Percentiles rank a stretch among this genome's conserved stretches.
These are phyloP conservation scores for Tetrao urogallus DNA, from an alignment of 2,113 vertebrate species.

Conservation along the genomic window DNA sequence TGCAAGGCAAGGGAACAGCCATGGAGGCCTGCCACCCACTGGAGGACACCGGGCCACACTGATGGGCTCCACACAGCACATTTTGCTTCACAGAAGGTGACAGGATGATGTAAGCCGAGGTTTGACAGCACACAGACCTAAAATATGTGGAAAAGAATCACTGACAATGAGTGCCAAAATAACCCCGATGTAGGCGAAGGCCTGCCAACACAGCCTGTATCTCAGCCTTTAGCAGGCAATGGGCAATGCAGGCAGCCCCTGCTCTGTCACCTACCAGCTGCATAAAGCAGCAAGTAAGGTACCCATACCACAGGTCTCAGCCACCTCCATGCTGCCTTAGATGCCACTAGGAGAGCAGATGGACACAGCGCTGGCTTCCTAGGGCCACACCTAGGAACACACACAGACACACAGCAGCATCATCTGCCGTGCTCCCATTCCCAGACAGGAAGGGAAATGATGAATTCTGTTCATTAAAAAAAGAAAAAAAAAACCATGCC, in stretches of 20 bases:
- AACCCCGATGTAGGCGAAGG: rapidly evolving
- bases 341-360: not conserved
- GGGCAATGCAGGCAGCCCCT: not conserved
- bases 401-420: rapidly evolving
- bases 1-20: rapidly evolving
- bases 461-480: not conserved
- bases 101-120: rapidly evolving
- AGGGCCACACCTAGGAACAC: not conserved
- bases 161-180: not conserved
- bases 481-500: not conserved
- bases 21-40: not conserved
- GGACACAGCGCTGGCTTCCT: rapidly evolving
- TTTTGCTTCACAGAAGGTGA: not conserved
- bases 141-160: not conserved
- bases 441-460: no score
- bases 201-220: rapidly evolving
- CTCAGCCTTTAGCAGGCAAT: not conserved
- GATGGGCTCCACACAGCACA: rapidly evolving
- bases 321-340: not conserved
- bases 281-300: not conserved
- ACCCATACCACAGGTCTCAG: not conserved
- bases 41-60: rapidly evolving
- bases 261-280: not conserved
- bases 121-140: rapidly evolving
- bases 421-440: rapidly evolving